These are phyloP conservation scores for Larimichthys polyactis DNA, from an alignment of 2,113 vertebrate genomes.

Conservation along the genomic window DNA sequence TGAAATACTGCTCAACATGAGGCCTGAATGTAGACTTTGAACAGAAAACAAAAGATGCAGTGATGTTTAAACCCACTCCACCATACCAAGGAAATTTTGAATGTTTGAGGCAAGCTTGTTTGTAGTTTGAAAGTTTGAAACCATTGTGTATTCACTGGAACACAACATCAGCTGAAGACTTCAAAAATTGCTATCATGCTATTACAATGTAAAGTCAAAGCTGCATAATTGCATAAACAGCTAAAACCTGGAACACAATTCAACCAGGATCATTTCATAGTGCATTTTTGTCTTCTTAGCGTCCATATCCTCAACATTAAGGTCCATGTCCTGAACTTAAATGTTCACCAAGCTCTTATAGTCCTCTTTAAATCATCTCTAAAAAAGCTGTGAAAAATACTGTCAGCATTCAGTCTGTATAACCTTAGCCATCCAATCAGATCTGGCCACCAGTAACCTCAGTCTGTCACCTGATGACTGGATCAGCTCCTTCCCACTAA, in stretches of 20 bases:
- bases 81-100: neutral
- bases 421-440: conserved; percentile 59
- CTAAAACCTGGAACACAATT: neutral
- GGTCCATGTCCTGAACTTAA: neutral
- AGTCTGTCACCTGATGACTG: conserved; percentile 79
- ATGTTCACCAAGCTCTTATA: neutral
- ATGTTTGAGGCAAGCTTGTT: no score
- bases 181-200: neutral
- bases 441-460: conserved; percentile 79
- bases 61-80: neutral
- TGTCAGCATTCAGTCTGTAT: conserved; percentile 63
- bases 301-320: neutral
- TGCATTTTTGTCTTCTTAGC: conserved; percentile 20
- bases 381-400: neutral
- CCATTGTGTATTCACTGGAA: neutral
- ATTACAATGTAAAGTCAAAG: conserved; percentile 4
- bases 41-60: neutral
- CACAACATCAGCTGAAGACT: neutral
- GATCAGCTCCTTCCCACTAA: conserved; percentile 83
- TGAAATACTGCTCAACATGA: neutral
- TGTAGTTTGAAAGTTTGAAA: neutral
- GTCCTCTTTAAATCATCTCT: neutral
- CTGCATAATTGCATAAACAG: neutral
- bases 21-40: neutral
- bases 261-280: conserved; percentile 13